Evolutionary conservation across 2,113 vertebrate genomes (phyloP).

Genomic region (Gavialis gangeticus): DNA sequence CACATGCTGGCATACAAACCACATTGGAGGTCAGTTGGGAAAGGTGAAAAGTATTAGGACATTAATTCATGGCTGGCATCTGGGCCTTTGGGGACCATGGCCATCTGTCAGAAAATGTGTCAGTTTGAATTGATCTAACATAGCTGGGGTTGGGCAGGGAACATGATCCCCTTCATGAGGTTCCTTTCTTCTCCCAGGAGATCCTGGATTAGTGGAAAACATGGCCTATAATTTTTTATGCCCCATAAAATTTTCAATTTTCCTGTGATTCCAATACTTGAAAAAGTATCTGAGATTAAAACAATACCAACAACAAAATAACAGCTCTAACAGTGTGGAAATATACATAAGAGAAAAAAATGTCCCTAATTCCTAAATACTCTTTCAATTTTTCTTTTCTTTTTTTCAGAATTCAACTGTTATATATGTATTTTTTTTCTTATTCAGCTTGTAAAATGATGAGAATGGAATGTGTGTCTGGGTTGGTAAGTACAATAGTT

Average conservation of each 20-base stretch:
- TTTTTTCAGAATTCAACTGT: neutral
- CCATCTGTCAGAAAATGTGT: neutral
- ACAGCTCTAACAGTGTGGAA: neutral
- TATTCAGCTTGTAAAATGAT: neutral
- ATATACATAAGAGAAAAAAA: neutral
- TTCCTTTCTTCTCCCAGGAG: neutral
- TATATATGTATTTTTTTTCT: fast-evolving
- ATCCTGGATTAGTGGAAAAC: neutral
- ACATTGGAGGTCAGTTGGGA: neutral
- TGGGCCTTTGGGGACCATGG: neutral
- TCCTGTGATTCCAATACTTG: neutral
- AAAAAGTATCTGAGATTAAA: neutral
- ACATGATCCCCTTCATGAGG: neutral
- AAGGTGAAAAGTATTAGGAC: neutral
- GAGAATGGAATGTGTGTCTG: neutral
- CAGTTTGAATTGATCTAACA: neutral
- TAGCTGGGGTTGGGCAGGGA: neutral
- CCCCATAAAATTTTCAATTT: neutral
- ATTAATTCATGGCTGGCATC: neutral
- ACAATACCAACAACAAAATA: neutral
- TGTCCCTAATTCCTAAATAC: neutral
- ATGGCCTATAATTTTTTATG: neutral
- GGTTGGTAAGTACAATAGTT: too few relatives aligned
- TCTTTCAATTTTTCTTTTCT: neutral
- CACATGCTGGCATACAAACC: neutral